Conservation (phyloP, 2,113 vertebrate species). For the Rhynchopsitta pachyrhyncha region DNA sequence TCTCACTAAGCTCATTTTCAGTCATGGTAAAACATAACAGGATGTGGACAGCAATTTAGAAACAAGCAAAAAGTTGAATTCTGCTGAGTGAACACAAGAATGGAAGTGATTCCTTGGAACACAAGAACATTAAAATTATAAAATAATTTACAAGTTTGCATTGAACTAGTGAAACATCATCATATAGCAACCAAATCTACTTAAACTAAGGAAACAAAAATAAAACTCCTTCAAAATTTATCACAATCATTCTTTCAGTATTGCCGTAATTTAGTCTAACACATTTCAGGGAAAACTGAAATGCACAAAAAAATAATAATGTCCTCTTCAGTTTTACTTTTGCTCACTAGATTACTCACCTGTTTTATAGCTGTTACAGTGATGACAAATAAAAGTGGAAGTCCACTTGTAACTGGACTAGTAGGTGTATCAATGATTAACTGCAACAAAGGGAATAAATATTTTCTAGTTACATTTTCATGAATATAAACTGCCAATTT, state of each 20-base stretch:
- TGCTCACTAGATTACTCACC: conserved; percentile 67
- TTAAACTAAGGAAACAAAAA: not conserved
- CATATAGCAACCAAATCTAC: not conserved
- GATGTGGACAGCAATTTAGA: not conserved
- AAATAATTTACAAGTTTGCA: not conserved
- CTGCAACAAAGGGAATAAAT: conserved; percentile 69
- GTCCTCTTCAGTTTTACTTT: not conserved
- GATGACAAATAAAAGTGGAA: conserved; percentile 97
- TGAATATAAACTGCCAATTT: not conserved
- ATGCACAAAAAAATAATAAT: not conserved
- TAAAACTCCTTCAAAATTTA: not conserved
- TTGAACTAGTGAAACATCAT: not conserved
- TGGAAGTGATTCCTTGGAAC: not conserved
- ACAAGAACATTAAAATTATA: not conserved
- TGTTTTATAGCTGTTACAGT: conserved; percentile 97
- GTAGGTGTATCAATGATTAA: conserved; percentile 98
- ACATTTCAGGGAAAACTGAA: not conserved
- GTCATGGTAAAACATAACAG: not conserved
- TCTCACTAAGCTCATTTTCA: not conserved
- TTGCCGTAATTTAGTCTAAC: not conserved
- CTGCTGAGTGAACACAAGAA: not conserved
- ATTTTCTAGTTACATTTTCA: not conserved
- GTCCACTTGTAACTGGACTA: conserved; percentile 94
- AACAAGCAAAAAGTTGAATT: not conserved
- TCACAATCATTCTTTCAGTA: not conserved